Conservation (phyloP, 30 jellyfish, hydroid and myxozoan genomes). For the Haliclystus octoradiatus region DNA sequence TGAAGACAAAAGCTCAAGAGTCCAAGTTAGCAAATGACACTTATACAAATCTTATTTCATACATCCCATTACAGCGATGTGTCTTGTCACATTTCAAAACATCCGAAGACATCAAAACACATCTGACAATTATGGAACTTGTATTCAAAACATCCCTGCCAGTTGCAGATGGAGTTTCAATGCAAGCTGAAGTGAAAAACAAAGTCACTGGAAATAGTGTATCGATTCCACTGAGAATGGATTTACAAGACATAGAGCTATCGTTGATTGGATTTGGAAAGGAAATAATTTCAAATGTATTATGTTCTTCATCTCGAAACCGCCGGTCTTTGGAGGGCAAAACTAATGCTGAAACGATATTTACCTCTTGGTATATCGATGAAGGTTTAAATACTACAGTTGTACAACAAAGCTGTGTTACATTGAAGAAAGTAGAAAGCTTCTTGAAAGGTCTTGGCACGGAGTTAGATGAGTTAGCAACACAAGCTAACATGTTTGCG, state of each 20-base stretch:
- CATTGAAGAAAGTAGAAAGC: constrained; percentile 8
- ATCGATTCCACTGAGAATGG: neutral
- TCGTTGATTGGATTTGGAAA: neutral
- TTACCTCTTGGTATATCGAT: constrained; percentile 19
- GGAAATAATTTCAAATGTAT: neutral
- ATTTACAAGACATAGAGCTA: neutral
- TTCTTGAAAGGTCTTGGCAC: neutral
- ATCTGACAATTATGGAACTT: neutral
- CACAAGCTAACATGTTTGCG: constrained; percentile 1
- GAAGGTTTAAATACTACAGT: neutral
- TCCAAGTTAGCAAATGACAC: constrained; percentile 7
- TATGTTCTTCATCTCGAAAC: constrained; percentile 1
- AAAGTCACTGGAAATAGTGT: neutral
- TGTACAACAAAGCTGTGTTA: constrained; percentile 11
- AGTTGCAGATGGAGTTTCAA: neutral
- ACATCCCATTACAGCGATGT: constrained; percentile 6
- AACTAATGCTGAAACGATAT: constrained; percentile 1
- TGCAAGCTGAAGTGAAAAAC: neutral
- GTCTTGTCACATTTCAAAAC: neutral
- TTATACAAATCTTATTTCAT: neutral
- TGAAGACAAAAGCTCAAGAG: constrained; percentile 5
- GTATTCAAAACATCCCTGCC: constrained; percentile 3
- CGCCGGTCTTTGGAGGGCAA: neutral
- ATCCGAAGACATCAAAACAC: neutral
- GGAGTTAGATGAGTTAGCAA: neutral